Conservation (phyloP, 2,113 vertebrate genomes). For the Elephas maximus region DNA sequence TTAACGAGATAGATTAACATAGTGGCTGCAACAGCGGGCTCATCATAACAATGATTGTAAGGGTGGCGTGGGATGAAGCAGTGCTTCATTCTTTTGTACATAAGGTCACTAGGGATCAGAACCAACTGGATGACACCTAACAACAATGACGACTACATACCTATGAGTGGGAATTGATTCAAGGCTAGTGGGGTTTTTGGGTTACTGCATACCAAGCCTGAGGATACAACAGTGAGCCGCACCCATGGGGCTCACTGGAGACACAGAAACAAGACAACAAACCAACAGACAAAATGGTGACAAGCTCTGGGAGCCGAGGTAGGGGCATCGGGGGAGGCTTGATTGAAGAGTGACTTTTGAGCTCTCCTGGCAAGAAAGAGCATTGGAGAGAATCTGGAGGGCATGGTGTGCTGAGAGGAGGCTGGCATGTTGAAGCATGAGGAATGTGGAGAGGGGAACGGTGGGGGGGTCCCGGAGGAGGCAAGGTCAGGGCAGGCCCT, state of each 20-base stretch:
- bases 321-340: neutral
- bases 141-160: neutral
- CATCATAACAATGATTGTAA: too few species aligned
- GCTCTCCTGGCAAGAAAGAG: neutral
- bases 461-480: neutral
- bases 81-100: too few species aligned
- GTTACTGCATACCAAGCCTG: neutral
- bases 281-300: neutral
- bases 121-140: too few species aligned
- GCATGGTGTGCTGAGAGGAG: neutral
- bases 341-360: slow-evolving; percentile 5
- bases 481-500: neutral
- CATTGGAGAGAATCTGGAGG: neutral
- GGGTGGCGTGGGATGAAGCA: too few species aligned
- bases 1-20: too few species aligned
- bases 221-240: too few species aligned
- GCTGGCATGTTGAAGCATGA: neutral
- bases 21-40: too few species aligned
- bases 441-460: accelerated
- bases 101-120: too few species aligned
- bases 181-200: neutral
- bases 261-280: neutral
- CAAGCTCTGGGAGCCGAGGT: neutral
- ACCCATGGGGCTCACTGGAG: neutral
- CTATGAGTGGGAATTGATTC: neutral